Evolutionary conservation across 2,888 invertebrate species (phyloP), one percentile per base, ranked within the genome.

Genomic region (Ophion ventricosus): DNA sequence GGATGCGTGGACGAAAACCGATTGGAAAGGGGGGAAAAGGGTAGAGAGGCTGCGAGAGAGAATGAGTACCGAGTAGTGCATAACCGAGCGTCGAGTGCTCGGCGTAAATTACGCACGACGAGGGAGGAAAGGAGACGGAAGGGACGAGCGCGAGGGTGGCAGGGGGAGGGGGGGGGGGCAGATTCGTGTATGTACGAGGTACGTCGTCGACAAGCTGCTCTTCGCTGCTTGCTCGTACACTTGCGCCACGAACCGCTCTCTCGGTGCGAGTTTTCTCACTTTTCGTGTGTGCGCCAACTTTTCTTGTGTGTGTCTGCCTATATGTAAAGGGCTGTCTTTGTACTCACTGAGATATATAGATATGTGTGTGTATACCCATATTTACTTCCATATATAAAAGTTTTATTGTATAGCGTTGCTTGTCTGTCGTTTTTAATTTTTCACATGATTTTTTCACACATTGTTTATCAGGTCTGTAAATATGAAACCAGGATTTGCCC

Each of bases 101-200:
- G 64, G 82, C 82, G 84, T 85, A 82, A 86, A 86, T 84, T 86
- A 87, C 87, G 84, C 86, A 84, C 83, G 78, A 80, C 61, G 77
- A 86, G 56, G 26, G 40, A 25, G 40, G 26, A 29, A 57, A 56
- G 17, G 70, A 29, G 70, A 8, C 25, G 26, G 63, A 29, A 74
- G 69, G 73, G 72, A 77, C 70, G 63, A 35, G 56, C 80, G 26
- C 79, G 49, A 74, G 64, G 72, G 56, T 35, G 20, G 54, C 64
- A 20, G 29, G 35, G 54, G 56, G 17, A 35, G 20, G 56, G 66
- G 67, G 57, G 23, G 35, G 56, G 14, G 49, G 66, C 59, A 59
- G 59, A 35, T 23, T 70, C 56, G 43, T 73, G 69, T 29, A 49
- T 69, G 59, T 29, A 61, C 17, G 67, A 76, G 76, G 57, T 61